Evolutionary conservation across 2,888 invertebrate genomes (phyloP).

Genomic region (Mythimna loreyi): DNA sequence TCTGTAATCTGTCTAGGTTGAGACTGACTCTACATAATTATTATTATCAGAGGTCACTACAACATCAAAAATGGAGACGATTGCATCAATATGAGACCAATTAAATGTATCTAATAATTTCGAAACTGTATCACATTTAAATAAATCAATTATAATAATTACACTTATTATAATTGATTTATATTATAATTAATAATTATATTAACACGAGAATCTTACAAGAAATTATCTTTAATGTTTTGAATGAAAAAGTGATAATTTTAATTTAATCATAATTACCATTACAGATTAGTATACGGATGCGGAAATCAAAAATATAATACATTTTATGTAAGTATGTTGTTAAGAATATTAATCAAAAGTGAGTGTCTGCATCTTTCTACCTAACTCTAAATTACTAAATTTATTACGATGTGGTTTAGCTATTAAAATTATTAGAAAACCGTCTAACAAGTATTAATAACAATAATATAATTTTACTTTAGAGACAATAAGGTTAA

Average conservation of each 20-base stretch:
- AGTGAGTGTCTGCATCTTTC: slow-evolving; percentile 11
- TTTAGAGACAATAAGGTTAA: background rate
- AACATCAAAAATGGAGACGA: background rate
- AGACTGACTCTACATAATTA: background rate
- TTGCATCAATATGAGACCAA: slow-evolving; percentile 13
- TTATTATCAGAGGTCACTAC: slow-evolving; percentile 13
- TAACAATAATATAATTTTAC: background rate
- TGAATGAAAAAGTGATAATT: background rate
- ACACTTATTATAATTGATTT: too few species aligned
- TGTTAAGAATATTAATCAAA: background rate
- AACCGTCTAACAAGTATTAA: background rate
- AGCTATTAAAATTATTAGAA: slow-evolving; percentile 12
- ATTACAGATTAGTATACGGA: slow-evolving; percentile 14
- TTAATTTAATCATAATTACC: slow-evolving; percentile 13
- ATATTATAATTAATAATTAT: too few species aligned
- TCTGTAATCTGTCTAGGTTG: background rate
- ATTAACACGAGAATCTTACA: too few species aligned
- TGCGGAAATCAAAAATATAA: slow-evolving; percentile 3
- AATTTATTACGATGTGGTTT: slow-evolving; percentile 23
- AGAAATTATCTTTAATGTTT: slow-evolving; percentile 1
- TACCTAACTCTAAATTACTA: slow-evolving; percentile 7
- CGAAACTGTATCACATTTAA: slow-evolving; percentile 33
- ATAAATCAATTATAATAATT: slow-evolving; percentile 13
- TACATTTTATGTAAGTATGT: slow-evolving; percentile 1
- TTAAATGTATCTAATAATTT: slow-evolving; percentile 19